Base-by-base conservation (phyloP, 2,797 vertebrate species). In the Propithecus perrieri region DNA sequence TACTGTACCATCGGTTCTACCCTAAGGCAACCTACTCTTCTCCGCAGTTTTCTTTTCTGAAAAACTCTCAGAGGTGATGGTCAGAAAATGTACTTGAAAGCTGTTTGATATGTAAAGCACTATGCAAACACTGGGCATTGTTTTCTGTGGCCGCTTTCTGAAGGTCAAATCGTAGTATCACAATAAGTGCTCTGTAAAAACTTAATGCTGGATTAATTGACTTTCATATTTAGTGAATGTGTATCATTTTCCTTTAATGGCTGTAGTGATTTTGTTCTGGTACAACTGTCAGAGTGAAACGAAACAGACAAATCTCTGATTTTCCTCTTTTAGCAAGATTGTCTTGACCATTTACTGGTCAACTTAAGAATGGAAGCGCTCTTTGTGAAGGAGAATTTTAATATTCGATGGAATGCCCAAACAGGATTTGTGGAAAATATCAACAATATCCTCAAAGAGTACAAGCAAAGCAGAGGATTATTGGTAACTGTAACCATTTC, bases 371-470 rank as follows among this genome's bases (percentile, higher is more conserved):
- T 99, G 99, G 99, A 99, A 87, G 97, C 98, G 0, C 13, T 95
- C 12, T 98, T 98, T 95, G 65, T 99, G 92, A 99, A 99, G 89
- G 99, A 99, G 26, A 98, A 98, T 93, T 99, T 99, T 93, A 99
- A 99, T 43, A 96, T 99, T 61, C 98, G 95, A 41, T 99, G 99
- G 99, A 89, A 98, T 43, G 99, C 99, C 97, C 99, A 99, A 92
- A 33, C 65, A 2, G 99, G 99, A n/a, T 98, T 99, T 35, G 98
- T 99, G 98, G 99, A 99, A 33, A 99, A 99, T 93, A 99, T 99
- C 12, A 98, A 98, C 63, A 96, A n/a, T 46, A 97, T 99, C 20
- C 96, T 99, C 93, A 98, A 98, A 35, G 99, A 99, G 97, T 99
- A 99, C 98, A 99, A 99, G 95, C 97, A 98, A 92, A 98, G 95